phyloP scores from a whole-genome alignment of 2,797 vertebrate species.

The Thalassophryne amazonica region DNA sequence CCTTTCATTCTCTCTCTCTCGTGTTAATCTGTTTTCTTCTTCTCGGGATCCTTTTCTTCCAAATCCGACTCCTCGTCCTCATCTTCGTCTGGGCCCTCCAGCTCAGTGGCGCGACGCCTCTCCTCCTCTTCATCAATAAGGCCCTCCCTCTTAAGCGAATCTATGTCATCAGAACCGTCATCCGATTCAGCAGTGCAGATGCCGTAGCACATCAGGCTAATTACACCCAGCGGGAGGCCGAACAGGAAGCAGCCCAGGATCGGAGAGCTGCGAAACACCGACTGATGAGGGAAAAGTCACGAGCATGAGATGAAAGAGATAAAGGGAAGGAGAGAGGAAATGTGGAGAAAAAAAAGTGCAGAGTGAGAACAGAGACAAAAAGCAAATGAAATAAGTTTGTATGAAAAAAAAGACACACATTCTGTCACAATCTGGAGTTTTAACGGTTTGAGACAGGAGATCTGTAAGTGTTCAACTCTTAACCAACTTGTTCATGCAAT shows the following conservation, averaged over 20 bases:
- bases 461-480: too few relatives aligned
- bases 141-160: conserved; percentile 79
- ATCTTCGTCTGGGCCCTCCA: conserved; percentile 30
- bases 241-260: conserved; percentile 97
- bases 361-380: not conserved
- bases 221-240: conserved; percentile 94
- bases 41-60: conserved; percentile 79
- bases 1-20: conserved; percentile 47
- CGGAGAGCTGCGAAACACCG: conserved; percentile 94
- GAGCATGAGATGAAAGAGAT: conserved; percentile 5
- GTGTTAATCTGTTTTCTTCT: conserved; percentile 93
- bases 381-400: not conserved
- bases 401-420: too few relatives aligned
- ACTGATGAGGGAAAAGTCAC: conserved; percentile 72
- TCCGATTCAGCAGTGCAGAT: conserved; percentile 94
- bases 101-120: conserved; percentile 38
- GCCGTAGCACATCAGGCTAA: conserved; percentile 99
- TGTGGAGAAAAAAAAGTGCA: not conserved
- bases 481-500: too few relatives aligned
- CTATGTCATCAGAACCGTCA: conserved; percentile 81
- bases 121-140: conserved; percentile 82
- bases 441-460: too few relatives aligned
- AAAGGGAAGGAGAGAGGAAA: not conserved
- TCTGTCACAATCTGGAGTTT: conserved; percentile 1
- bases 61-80: conserved; percentile 52